These are phyloP conservation scores for Gopherus evgoodei DNA, from an alignment of 2,113 vertebrate genomes.

Conservation along the genomic window DNA sequence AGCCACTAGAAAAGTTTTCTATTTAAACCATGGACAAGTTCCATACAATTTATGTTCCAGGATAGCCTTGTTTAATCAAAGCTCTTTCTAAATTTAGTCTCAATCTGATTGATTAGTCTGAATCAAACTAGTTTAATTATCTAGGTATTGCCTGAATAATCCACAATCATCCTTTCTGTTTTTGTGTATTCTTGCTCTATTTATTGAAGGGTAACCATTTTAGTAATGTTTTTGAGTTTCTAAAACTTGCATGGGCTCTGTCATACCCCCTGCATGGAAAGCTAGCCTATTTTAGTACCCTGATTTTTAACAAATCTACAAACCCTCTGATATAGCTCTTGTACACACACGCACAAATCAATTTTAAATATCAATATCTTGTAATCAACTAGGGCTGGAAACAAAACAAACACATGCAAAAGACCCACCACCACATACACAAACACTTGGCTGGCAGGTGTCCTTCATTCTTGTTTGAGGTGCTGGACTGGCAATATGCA, in stretches of 20 bases:
- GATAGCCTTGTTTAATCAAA: background rate
- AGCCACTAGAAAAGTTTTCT: background rate
- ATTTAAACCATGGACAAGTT: background rate
- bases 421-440: too few species aligned
- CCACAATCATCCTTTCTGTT: background rate
- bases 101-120: background rate
- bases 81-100: background rate
- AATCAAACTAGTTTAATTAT: conserved; percentile 7
- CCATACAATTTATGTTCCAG: background rate
- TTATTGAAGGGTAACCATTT: background rate
- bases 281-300: background rate
- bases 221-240: background rate
- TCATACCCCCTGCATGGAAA: background rate
- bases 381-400: background rate
- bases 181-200: background rate
- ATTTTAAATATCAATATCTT: background rate
- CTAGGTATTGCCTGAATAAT: background rate
- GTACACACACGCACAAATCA: background rate
- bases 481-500: background rate
- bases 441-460: background rate
- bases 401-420: background rate
- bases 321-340: background rate
- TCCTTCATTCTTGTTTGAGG: background rate
- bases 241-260: background rate
- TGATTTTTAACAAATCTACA: background rate